phyloP scores from a whole-genome alignment of 2,113 vertebrate genomes.

The Dolichotis patagonum region DNA sequence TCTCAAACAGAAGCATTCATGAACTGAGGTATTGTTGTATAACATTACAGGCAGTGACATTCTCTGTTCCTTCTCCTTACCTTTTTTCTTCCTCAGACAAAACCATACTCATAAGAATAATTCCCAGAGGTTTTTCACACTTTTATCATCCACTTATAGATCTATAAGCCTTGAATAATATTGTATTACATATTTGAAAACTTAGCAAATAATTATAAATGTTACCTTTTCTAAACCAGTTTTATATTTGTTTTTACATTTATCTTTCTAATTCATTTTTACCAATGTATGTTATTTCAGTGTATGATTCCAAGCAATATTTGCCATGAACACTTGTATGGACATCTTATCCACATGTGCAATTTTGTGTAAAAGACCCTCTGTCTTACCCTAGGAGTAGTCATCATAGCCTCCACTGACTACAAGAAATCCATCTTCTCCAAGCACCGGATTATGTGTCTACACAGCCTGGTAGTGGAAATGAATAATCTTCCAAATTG shows the following conservation, averaged over 20 bases:
- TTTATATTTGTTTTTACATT: slow-evolving; percentile 5
- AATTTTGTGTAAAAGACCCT: background rate
- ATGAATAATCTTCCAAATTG: background rate
- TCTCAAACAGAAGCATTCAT: background rate
- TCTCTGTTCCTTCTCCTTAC: background rate
- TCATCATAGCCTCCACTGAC: background rate
- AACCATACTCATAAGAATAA: background rate
- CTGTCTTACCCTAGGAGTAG: background rate
- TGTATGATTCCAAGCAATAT: background rate
- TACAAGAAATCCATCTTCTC: background rate
- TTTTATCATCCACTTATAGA: background rate
- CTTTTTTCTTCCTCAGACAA: background rate
- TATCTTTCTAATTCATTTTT: slow-evolving; percentile 2
- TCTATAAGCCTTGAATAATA: background rate
- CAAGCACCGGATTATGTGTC: background rate
- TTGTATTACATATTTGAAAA: slow-evolving; percentile 1
- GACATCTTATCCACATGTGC: background rate
- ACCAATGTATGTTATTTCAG: background rate
- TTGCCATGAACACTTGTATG: background rate
- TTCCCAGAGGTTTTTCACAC: background rate
- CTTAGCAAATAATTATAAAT: background rate
- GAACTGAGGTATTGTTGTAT: background rate
- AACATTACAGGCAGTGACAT: background rate
- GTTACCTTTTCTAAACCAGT: background rate
- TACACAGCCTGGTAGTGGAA: background rate